phyloP scores from a whole-genome alignment of 2,113 vertebrate species.

The Piprites chloris region DNA sequence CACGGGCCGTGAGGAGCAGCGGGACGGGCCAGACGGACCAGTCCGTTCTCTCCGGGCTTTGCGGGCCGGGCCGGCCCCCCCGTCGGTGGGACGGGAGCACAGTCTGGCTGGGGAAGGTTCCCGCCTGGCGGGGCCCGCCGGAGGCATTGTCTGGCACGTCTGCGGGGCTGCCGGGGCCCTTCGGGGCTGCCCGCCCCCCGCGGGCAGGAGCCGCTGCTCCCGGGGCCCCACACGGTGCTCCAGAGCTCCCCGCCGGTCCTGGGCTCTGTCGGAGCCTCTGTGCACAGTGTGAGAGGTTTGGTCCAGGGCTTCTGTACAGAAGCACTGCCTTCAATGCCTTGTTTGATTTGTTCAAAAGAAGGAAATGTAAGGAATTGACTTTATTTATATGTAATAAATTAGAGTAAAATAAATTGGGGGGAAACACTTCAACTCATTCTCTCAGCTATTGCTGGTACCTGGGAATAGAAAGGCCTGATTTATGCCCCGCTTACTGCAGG shows the following conservation, averaged over 20 bases:
- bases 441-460: background rate
- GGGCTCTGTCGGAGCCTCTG: too few species aligned
- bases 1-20: too few species aligned
- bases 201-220: background rate
- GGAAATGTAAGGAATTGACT: background rate
- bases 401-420: background rate
- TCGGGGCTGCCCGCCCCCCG: background rate
- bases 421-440: background rate
- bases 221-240: background rate
- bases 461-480: background rate
- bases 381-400: background rate
- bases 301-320: too few species aligned
- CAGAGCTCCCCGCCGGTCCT: too few species aligned
- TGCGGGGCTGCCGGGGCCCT: background rate
- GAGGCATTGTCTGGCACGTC: too few species aligned
- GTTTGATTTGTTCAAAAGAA: background rate
- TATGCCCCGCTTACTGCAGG: background rate
- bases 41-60: background rate
- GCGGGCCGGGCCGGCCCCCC: too few species aligned
- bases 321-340: background rate
- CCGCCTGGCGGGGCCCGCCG: too few species aligned
- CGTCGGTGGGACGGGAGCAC: background rate
- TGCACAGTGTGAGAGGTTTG: background rate
- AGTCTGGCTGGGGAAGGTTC: background rate
- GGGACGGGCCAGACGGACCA: background rate